Evolutionary conservation across 2,113 vertebrate genomes (phyloP).

Genomic region (Mus spicilegus): DNA sequence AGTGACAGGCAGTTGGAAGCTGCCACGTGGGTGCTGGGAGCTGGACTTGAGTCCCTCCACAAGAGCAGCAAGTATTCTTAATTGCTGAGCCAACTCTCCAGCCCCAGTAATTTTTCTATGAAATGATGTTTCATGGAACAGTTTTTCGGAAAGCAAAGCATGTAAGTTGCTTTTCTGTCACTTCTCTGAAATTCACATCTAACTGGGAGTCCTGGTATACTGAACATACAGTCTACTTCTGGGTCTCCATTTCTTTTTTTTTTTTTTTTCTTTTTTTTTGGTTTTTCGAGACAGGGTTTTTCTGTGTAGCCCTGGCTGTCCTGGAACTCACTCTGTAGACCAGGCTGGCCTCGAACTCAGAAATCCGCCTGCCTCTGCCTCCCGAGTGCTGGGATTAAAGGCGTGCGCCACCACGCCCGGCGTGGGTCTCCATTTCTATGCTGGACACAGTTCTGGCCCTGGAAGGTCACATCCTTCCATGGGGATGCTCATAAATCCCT

Average conservation of each 20-base stretch:
- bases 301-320: too few species aligned
- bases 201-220: background rate
- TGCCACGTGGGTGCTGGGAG: background rate
- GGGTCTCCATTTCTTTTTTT: background rate
- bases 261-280: too few species aligned
- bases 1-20: background rate
- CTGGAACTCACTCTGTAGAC: too few species aligned
- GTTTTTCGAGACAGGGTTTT: too few species aligned
- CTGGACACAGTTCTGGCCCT: background rate
- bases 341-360: too few species aligned
- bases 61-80: background rate
- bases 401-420: too few species aligned
- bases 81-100: background rate
- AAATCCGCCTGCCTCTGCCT: too few species aligned
- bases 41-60: background rate
- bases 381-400: too few species aligned
- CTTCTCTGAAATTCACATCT: constrained; percentile 3
- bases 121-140: background rate
- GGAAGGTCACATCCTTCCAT: background rate
- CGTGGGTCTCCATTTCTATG: background rate
- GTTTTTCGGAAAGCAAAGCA: background rate
- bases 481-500: background rate
- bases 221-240: background rate
- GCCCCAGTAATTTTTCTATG: background rate
- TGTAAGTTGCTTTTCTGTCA: background rate